Conservation (phyloP, 2,113 vertebrate species). For the Alexandromys fortis region DNA sequence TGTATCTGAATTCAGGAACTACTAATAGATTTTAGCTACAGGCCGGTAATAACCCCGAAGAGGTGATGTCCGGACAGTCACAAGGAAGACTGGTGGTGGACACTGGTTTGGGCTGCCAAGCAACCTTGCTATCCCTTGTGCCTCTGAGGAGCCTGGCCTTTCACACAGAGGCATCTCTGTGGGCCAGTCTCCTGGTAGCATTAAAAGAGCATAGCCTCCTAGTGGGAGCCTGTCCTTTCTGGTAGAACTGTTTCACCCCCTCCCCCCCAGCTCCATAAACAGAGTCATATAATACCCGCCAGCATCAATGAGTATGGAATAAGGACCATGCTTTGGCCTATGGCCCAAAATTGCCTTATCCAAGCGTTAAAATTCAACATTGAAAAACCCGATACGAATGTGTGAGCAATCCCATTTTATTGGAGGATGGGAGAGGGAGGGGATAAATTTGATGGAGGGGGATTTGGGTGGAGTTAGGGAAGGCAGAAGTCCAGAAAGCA, state of each 20-base stretch:
- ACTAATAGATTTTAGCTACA: background rate
- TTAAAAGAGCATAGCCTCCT: background rate
- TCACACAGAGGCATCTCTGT: background rate
- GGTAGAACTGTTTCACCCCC: background rate
- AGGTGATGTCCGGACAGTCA: background rate
- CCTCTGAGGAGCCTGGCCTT: background rate
- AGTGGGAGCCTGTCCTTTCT: too few species aligned
- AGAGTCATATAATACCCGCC: background rate
- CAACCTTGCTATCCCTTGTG: background rate
- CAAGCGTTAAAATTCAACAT: background rate
- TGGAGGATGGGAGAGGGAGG: background rate
- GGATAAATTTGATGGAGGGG: too few species aligned
- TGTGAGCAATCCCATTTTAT: background rate
- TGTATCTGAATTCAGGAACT: background rate
- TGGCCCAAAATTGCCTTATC: background rate
- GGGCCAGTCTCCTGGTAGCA: background rate
- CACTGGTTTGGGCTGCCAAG: too few species aligned
- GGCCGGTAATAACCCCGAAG: background rate
- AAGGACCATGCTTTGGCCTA: background rate
- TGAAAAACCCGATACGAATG: background rate
- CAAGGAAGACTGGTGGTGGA: too few species aligned
- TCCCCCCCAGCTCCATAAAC: too few species aligned
- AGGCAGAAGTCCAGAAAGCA: constrained; percentile 4
- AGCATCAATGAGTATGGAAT: background rate
- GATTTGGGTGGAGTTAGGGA: background rate